Evolutionary conservation across 2,113 vertebrate species (phyloP).

Genomic region (Zosterops hypoxanthus): DNA sequence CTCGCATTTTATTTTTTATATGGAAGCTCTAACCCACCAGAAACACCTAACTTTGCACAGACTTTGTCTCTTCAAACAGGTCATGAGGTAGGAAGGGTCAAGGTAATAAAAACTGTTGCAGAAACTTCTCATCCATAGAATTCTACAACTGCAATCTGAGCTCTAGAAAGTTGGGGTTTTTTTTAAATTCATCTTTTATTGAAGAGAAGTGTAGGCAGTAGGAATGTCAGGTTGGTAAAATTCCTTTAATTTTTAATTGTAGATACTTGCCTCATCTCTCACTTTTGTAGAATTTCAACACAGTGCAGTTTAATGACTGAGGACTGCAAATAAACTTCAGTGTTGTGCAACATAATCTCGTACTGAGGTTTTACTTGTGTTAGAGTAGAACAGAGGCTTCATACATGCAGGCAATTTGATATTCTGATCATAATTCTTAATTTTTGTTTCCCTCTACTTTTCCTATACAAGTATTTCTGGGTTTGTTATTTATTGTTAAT

Average conservation of each 20-base stretch:
- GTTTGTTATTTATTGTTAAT: not conserved
- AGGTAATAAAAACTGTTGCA: not conserved
- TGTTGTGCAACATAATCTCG: not conserved
- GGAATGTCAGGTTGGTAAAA: not conserved
- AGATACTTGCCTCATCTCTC: not conserved
- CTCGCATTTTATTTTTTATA: fast-evolving
- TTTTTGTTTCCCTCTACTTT: not conserved
- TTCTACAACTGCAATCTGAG: not conserved
- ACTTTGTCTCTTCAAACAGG: not conserved
- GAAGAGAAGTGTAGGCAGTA: not conserved
- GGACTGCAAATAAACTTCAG: not conserved
- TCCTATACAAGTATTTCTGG: not conserved
- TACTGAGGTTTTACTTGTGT: not conserved
- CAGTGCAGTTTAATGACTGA: not conserved
- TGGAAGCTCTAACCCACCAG: not conserved
- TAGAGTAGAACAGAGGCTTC: not conserved
- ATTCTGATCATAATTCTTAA: not conserved
- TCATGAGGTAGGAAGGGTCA: not conserved
- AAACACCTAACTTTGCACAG: not conserved
- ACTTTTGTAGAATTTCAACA: not conserved
- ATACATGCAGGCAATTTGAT: not conserved
- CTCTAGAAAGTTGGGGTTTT: not conserved
- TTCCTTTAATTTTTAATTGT: not conserved
- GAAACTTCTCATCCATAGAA: not conserved
- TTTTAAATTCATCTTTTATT: not conserved